Conservation (phyloP, 2,113 vertebrate species). For the Siniperca knerii region DNA sequence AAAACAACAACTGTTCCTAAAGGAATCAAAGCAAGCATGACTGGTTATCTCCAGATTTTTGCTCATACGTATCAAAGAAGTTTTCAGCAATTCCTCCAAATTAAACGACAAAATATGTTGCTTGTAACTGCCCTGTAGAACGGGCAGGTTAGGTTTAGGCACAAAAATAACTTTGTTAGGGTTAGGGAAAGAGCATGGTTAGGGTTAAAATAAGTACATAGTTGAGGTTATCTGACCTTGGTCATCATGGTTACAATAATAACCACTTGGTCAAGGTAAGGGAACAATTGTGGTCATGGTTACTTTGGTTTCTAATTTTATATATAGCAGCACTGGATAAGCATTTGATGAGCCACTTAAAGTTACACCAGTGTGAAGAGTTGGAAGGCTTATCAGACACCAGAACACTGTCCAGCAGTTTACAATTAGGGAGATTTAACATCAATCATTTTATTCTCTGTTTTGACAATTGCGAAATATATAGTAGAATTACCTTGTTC, state of each 20-base stretch:
- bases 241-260: background rate
- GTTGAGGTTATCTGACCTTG: background rate
- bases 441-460: background rate
- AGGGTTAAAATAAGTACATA: background rate
- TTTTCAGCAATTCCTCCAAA: background rate
- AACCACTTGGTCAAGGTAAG: background rate
- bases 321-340: too few species aligned
- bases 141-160: background rate
- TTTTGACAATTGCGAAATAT: background rate
- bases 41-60: background rate
- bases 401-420: background rate
- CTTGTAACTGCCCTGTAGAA: background rate
- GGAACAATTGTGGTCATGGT: background rate
- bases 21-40: background rate
- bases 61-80: background rate
- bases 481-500: background rate
- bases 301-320: background rate
- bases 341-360: too few species aligned
- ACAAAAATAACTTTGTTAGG: background rate
- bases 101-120: background rate
- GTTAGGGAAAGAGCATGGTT: background rate
- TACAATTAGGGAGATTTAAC: background rate
- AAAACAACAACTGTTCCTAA: background rate
- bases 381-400: background rate
- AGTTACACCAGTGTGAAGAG: background rate